Conservation (phyloP, 2,113 vertebrate species). For the Gambusia holbrooki region DNA sequence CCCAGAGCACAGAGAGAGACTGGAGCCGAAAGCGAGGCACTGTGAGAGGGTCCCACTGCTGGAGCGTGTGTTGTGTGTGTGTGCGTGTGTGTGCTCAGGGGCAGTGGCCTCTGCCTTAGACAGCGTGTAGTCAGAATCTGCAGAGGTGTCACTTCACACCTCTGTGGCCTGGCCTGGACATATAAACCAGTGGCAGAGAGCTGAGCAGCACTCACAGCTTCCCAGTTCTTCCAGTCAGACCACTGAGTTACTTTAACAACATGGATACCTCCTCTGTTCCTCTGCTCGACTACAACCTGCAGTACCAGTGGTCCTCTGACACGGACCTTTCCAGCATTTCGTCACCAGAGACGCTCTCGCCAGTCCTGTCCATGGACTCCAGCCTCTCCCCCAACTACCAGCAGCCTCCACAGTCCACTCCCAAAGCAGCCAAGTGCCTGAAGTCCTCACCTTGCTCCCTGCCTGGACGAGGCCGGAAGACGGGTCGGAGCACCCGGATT, state of each 20-base stretch:
- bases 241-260: slow-evolving; percentile 49
- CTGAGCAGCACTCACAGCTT: slow-evolving; percentile 58
- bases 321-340: slow-evolving; percentile 80
- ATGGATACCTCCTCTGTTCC: slow-evolving; percentile 74
- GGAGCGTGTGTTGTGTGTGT: slow-evolving; percentile 49
- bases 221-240: slow-evolving; percentile 44
- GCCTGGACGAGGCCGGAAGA: slow-evolving; percentile 40
- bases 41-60: slow-evolving; percentile 32
- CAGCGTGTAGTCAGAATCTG: slow-evolving; percentile 78
- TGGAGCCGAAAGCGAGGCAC: slow-evolving; percentile 10
- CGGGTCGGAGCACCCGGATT: slow-evolving; percentile 59
- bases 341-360: slow-evolving; percentile 78
- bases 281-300: slow-evolving; percentile 61
- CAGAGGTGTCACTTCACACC: slow-evolving; percentile 85
- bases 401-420: slow-evolving; percentile 47
- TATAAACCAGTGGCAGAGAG: slow-evolving; percentile 74
- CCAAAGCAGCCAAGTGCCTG: slow-evolving; percentile 25
- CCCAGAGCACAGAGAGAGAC: slow-evolving; percentile 68
- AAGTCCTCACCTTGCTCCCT: slow-evolving; percentile 27
- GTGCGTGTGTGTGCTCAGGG: slow-evolving; percentile 53
- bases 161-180: slow-evolving; percentile 71
- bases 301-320: slow-evolving; percentile 81
- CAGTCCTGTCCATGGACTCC: slow-evolving; percentile 75
- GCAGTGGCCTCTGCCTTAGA: slow-evolving; percentile 47
- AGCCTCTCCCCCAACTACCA: slow-evolving; percentile 72